A percentile compares a stretch with the other conserved stretches of the same genome.
Conservation (phyloP, 2,888 invertebrate species). For the Strigamia transsilvanica region DNA sequence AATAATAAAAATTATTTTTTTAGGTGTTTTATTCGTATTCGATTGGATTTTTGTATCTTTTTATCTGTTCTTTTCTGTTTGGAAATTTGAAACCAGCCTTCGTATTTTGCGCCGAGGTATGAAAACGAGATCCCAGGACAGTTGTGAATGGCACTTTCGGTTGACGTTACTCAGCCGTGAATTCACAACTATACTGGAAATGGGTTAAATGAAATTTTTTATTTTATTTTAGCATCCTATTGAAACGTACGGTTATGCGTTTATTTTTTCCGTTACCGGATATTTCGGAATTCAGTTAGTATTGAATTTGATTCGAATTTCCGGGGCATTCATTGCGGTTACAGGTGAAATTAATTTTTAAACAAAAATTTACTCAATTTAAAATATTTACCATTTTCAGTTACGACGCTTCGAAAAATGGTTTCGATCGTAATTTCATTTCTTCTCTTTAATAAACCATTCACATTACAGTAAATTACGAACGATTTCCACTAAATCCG, state of each 20-base stretch:
- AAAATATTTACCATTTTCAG: conserved; percentile 64
- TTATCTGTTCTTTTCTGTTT: conserved; percentile 74
- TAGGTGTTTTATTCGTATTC: conserved; percentile 85
- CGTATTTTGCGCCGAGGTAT: conserved; percentile 80
- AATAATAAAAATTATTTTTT: conserved; percentile 52
- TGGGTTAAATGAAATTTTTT: conserved; percentile 52
- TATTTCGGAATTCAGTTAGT: conserved; percentile 95
- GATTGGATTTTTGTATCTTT: conserved; percentile 83
- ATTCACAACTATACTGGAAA: too few species aligned
- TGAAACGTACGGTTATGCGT: conserved; percentile 83
- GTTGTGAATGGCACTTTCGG: too few species aligned
- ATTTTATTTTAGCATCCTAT: conserved; percentile 65
- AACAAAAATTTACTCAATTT: not conserved
- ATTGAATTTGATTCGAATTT: conserved; percentile 83
- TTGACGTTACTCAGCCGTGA: too few species aligned
- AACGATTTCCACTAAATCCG: too few species aligned
- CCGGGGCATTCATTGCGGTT: conserved; percentile 91
- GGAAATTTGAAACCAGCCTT: conserved; percentile 81
- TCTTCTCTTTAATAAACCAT: conserved; percentile 91
- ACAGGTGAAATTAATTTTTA: conserved; percentile 68
- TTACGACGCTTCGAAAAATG: conserved; percentile 89
- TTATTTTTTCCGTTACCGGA: conserved; percentile 86
- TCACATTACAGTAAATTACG: conserved; percentile 77
- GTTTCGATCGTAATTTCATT: conserved; percentile 93
- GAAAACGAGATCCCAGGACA: conserved; percentile 58